Evolutionary conservation across 2,797 vertebrate species (phyloP).

Genomic region (Ceryle rudis): DNA sequence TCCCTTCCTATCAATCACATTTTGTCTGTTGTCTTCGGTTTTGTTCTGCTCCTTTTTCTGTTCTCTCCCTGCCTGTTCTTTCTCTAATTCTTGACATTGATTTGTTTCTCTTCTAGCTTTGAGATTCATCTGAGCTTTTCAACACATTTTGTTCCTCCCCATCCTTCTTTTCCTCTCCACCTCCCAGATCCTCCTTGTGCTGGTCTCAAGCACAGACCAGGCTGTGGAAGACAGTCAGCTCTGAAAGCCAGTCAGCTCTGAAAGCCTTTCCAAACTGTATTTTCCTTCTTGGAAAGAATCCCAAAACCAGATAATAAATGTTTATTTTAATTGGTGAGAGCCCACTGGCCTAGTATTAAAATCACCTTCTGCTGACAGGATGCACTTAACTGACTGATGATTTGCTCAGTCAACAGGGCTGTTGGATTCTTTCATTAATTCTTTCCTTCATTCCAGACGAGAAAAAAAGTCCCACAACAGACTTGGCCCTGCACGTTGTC

Average conservation of each 20-base stretch:
- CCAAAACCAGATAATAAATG: constrained; percentile 2
- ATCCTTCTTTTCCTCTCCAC: neutral
- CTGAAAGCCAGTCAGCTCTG: neutral
- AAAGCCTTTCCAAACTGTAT: neutral
- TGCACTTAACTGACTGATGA: constrained; percentile 8
- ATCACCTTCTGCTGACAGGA: constrained; percentile 39
- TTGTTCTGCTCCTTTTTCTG: constrained; percentile 41
- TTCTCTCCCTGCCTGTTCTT: constrained; percentile 27
- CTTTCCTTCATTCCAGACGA: neutral
- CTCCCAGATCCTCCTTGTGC: neutral
- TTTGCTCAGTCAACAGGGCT: neutral
- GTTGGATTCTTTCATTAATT: constrained; percentile 3
- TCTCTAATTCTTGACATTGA: constrained; percentile 49
- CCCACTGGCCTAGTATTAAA: constrained; percentile 23
- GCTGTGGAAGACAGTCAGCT: neutral
- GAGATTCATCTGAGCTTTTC: neutral
- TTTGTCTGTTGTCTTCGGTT: neutral
- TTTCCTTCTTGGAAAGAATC: constrained; percentile 42
- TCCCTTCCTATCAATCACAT: constrained; percentile 32
- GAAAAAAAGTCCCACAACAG: neutral
- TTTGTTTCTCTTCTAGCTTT: neutral
- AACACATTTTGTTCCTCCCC: constrained; percentile 13
- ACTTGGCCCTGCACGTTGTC: neutral
- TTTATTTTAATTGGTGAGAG: constrained; percentile 48
- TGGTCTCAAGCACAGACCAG: neutral